These are phyloP conservation scores for Cynopterus brachyotis DNA, from an alignment of 2,113 vertebrate genomes.

Conservation along the genomic window DNA sequence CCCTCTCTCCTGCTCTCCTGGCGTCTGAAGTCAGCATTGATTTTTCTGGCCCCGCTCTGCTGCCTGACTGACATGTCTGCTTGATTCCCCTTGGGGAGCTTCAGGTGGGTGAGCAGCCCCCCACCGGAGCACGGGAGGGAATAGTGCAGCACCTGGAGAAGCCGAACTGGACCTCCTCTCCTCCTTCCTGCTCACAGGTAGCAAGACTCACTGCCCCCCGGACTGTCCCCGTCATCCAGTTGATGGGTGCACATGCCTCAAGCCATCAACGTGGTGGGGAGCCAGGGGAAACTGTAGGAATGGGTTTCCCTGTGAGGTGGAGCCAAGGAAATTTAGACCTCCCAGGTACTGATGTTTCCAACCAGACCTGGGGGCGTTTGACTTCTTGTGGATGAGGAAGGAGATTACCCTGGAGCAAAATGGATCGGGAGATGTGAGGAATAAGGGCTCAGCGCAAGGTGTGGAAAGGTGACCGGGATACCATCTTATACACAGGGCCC, in stretches of 20 bases:
- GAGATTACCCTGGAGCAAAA: not conserved
- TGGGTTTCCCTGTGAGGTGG: not conserved
- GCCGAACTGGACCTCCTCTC: not conserved
- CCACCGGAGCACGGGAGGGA: not conserved
- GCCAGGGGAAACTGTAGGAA: not conserved
- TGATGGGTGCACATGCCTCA: not conserved
- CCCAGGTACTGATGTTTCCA: not conserved
- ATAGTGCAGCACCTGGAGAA: slow-evolving; percentile 32
- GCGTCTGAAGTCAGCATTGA: slow-evolving; percentile 78
- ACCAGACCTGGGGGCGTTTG: not conserved
- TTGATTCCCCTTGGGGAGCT: slow-evolving; percentile 75
- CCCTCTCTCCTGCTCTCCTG: slow-evolving; percentile 19
- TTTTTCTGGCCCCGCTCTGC: slow-evolving; percentile 75
- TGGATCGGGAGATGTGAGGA: not conserved
- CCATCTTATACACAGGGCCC: not conserved
- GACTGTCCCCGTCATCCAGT: not conserved
- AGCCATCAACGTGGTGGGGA: not conserved
- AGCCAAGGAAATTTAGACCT: not conserved
- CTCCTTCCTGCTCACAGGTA: not conserved
- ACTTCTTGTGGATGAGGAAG: not conserved
- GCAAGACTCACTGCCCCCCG: not conserved
- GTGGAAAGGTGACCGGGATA: not conserved
- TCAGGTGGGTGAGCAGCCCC: not conserved
- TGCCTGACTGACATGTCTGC: slow-evolving; percentile 80
- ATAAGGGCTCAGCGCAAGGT: not conserved